These are phyloP conservation scores for Ametastegia equiseti DNA, from an alignment of 2,888 invertebrate genomes.

Conservation along the genomic window DNA sequence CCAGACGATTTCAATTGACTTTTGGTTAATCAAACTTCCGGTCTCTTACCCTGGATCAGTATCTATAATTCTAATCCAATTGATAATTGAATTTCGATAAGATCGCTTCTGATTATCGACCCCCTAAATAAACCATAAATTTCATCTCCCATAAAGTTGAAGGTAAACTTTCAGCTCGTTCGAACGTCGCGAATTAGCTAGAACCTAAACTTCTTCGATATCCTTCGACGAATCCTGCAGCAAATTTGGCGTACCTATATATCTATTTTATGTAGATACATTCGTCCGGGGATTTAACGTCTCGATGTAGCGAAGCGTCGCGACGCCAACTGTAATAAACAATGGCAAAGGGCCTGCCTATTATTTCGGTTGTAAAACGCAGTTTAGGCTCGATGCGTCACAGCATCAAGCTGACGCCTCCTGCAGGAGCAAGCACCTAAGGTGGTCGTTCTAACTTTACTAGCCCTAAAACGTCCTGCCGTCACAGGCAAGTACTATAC, in stretches of 20 bases:
- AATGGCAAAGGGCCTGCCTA: slow-evolving; percentile 54
- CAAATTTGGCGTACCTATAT: background rate
- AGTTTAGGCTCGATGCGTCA: slow-evolving; percentile 56
- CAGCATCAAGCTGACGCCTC: slow-evolving; percentile 26
- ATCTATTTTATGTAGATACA: background rate
- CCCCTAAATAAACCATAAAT: background rate
- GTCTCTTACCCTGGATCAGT: too few species aligned
- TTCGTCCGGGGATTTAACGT: too few species aligned
- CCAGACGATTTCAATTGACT: slow-evolving; percentile 1
- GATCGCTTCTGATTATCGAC: background rate
- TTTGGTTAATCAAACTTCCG: slow-evolving; percentile 4
- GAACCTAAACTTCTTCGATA: too few species aligned
- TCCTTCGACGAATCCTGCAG: too few species aligned
- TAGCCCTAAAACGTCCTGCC: slow-evolving; percentile 61
- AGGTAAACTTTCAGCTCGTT: background rate
- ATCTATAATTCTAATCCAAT: background rate
- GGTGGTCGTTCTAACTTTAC: slow-evolving; percentile 70
- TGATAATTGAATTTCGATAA: background rate
- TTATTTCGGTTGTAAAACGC: slow-evolving; percentile 63
- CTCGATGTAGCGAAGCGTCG: slow-evolving; percentile 51
- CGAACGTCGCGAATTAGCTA: too few species aligned
- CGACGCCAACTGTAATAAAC: slow-evolving; percentile 61
- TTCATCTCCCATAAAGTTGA: background rate
- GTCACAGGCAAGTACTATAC: slow-evolving; percentile 25
- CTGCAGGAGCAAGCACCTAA: slow-evolving; percentile 55